Percentiles rank a stretch among this genome's conserved stretches.
phyloP scores from a whole-genome alignment of 2,888 invertebrate species.

The Limenitis arthemis region DNA sequence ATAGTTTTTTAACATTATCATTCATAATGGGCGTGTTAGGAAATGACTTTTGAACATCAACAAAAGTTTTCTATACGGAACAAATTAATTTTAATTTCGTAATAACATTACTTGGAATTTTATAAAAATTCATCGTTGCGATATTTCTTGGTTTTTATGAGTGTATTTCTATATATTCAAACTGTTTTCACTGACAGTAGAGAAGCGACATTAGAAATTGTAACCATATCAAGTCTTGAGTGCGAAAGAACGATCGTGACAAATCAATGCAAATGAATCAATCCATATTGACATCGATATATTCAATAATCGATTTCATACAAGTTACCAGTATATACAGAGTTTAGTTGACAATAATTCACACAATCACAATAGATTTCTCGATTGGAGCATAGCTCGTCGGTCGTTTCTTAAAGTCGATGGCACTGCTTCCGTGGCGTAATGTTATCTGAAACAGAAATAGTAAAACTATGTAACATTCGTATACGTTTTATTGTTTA shows the following conservation, averaged over 20 bases:
- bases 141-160: no score
- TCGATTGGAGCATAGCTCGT: conserved; percentile 30
- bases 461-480: not conserved
- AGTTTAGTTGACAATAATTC: conserved; percentile 11
- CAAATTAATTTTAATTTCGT: no score
- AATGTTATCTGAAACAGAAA: conserved; percentile 56
- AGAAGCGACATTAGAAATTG: conserved; percentile 1
- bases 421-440: conserved; percentile 38
- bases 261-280: conserved; percentile 32
- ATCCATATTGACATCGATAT: conserved; percentile 33
- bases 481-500: not conserved
- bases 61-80: no score
- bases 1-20: not conserved
- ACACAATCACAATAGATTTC: conserved; percentile 35
- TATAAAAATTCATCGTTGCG: no score
- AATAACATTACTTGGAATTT: no score
- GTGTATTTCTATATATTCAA: no score
- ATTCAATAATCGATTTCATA: conserved; percentile 33
- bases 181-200: no score
- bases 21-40: no score
- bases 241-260: conserved; percentile 31
- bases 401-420: conserved; percentile 16
- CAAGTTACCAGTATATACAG: conserved; percentile 14
- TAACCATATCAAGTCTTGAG: conserved; percentile 7
- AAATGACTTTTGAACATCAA: not conserved